Conservation (phyloP, 2,797 vertebrate genomes). For the Sparus aurata region DNA sequence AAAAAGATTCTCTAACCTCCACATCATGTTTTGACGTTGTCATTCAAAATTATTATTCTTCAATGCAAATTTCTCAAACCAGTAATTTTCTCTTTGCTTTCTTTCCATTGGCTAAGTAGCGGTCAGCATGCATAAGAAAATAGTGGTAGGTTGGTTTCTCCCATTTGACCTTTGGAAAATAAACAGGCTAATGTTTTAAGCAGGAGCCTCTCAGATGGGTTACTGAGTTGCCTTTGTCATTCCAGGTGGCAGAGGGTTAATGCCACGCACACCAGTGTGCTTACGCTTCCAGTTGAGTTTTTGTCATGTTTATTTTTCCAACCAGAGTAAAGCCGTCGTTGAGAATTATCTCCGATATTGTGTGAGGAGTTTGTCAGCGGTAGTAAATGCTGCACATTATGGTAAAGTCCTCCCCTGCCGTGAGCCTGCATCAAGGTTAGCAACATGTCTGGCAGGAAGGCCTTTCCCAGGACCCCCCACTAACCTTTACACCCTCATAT, state of each 20-base stretch:
- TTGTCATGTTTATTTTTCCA: constrained; percentile 70
- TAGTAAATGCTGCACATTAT: constrained; percentile 20
- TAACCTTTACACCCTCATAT: constrained; percentile 16
- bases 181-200: constrained; percentile 69
- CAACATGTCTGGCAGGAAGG: constrained; percentile 16
- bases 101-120: constrained; percentile 53
- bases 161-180: constrained; percentile 73
- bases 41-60: constrained; percentile 49
- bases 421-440: constrained; percentile 31
- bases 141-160: constrained; percentile 62
- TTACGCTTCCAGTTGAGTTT: constrained; percentile 60
- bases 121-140: constrained; percentile 63
- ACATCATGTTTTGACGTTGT: constrained; percentile 53
- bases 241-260: constrained; percentile 67
- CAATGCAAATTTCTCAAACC: constrained; percentile 13
- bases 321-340: constrained; percentile 57
- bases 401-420: constrained; percentile 18
- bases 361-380: constrained; percentile 38
- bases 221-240: constrained; percentile 50
- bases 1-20: constrained; percentile 38
- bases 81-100: constrained; percentile 62
- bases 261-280: constrained; percentile 50
- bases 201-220: constrained; percentile 56
- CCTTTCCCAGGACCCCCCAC: constrained; percentile 41
- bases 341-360: constrained; percentile 49